Conservation (phyloP, 2,888 invertebrate genomes). For the Temnothorax unifasciatus region DNA sequence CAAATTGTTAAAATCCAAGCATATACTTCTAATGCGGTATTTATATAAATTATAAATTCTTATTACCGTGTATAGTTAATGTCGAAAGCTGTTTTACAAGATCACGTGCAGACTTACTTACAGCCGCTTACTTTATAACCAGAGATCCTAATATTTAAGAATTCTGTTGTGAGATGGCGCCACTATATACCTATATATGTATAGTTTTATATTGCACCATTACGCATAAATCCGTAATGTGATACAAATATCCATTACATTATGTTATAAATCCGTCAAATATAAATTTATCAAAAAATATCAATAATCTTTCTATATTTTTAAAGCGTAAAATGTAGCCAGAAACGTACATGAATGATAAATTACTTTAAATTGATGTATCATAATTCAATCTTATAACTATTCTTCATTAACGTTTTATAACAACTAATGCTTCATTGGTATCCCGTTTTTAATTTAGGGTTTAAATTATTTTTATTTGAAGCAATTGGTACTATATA, state of each 20-base stretch:
- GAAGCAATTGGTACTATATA: background rate
- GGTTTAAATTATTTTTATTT: conserved; percentile 12
- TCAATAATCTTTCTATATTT: background rate
- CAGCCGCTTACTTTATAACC: conserved; percentile 49
- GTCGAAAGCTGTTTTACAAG: conserved; percentile 22
- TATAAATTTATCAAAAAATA: background rate
- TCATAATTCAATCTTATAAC: background rate
- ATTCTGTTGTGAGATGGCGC: conserved; percentile 71
- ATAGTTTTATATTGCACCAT: background rate
- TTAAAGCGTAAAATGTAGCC: background rate
- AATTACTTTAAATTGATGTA: background rate
- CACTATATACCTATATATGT: conserved; percentile 55
- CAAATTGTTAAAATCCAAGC: background rate
- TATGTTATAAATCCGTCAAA: background rate
- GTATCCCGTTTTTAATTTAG: background rate
- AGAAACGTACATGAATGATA: background rate
- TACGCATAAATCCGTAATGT: background rate
- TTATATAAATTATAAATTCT: conserved; percentile 2
- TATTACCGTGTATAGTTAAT: conserved; percentile 29
- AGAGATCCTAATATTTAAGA: conserved; percentile 38
- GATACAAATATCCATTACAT: conserved; percentile 1
- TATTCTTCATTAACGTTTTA: background rate
- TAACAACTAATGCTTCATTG: background rate
- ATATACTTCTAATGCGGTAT: background rate
- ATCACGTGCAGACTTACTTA: conserved; percentile 52